phyloP scores from a whole-genome alignment of 2,797 vertebrate genomes.

The Aeoliscus strigatus region DNA sequence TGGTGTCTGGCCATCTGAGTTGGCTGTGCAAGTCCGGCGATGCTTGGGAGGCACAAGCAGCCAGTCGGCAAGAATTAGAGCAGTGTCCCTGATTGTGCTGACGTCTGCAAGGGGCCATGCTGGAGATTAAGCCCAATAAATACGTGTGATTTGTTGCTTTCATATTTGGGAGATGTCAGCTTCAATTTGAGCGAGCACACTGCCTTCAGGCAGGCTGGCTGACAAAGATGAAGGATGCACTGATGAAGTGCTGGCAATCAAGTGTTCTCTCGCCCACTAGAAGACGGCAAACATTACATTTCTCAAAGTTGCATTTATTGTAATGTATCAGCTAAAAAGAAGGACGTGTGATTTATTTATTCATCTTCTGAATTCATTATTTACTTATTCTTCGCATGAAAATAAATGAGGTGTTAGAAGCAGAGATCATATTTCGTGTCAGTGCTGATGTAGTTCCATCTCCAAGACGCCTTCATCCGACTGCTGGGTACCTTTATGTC shows the following conservation, averaged over 20 bases:
- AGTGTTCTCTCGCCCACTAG: constrained; percentile 65
- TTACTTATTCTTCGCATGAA: background rate
- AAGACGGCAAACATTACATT: constrained; percentile 52
- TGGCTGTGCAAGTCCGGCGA: constrained; percentile 44
- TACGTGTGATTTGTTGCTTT: constrained; percentile 81
- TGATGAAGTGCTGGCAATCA: constrained; percentile 79
- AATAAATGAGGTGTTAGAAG: background rate
- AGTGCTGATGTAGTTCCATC: no score
- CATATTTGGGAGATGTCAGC: constrained; percentile 80
- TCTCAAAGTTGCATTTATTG: constrained; percentile 20
- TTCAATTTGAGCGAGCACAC: constrained; percentile 72
- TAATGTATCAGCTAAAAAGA: constrained; percentile 30
- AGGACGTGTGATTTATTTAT: constrained; percentile 26
- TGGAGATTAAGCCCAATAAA: constrained; percentile 77
- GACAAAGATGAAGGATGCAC: constrained; percentile 75
- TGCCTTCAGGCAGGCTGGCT: constrained; percentile 63
- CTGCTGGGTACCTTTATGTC: no score
- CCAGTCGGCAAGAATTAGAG: constrained; percentile 71
- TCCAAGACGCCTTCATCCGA: no score
- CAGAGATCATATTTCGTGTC: no score
- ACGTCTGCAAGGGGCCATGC: constrained; percentile 67
- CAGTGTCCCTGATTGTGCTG: constrained; percentile 72
- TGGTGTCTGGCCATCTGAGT: constrained; percentile 38
- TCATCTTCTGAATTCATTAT: constrained; percentile 21
- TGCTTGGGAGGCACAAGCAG: constrained; percentile 61